Base-by-base conservation (phyloP, 92 coral and sea anemone species). In the Nematostella vectensis region DNA sequence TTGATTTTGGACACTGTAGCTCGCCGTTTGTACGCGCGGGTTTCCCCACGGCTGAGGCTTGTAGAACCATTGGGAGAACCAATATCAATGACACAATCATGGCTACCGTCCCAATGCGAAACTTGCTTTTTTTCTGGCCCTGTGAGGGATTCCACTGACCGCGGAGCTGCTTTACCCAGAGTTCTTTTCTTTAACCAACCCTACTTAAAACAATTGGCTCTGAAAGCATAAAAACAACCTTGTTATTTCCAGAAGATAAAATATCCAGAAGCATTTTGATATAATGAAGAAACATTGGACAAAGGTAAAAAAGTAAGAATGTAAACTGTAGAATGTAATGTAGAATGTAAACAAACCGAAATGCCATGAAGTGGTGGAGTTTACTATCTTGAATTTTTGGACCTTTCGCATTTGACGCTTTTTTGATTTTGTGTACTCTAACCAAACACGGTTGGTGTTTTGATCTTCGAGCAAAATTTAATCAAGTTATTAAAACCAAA, bases 1-100 rank as follows among this genome's bases (percentile, higher is more conserved):
- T 55, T 1, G 72, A 66, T 8, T 54, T 63, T 0, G 72, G 72
- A 17, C 72, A 66, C 12, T n/a, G 30, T 0, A 19, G 6, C 26
- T 39, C 28, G 16, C 29, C 51, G 12, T 45, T 45, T 22, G 17
- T 15, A 8, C 42, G 42, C 8, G 42, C 15, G 15, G 42, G 9
- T 36, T 8, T 8, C 15, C 42, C 42, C 15, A 15, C 42, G 15
- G 42, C 42, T 8, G 8, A 36, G 42, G 15, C 15, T 8, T 15
- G 8, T 15, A 36, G 8, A 15, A 36, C 42, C 15, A 36, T 36
- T 36, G 42, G 9, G 15, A 36, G 15, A 36, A 15, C 15, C 42
- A 36, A 8, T 36, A 36, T 8, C 8, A 36, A 36, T 36, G 42
- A 8, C 42, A 36, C 15, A n/a, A n/a, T n/a, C n/a, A n/a, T n/a